These are phyloP conservation scores for Drosophila kikkawai DNA, from an alignment of 1,140 invertebrate genomes.

Conservation along the genomic window DNA sequence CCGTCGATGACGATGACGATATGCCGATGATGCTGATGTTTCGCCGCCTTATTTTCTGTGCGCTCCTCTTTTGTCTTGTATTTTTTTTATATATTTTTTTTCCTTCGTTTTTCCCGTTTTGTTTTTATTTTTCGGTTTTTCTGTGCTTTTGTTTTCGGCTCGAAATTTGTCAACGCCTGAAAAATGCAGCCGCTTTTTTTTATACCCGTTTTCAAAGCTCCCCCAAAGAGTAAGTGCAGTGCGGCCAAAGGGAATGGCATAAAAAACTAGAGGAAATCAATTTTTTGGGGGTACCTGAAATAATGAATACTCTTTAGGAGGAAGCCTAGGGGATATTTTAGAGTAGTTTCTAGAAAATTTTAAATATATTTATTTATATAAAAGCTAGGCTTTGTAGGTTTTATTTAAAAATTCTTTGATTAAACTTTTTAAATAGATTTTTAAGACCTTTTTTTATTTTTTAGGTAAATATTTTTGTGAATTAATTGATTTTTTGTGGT, in stretches of 20 bases:
- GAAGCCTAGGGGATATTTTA: not conserved
- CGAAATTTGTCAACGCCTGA: conserved; percentile 77
- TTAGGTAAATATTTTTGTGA: no score
- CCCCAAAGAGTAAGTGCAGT: conserved; percentile 6
- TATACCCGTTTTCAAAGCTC: not conserved
- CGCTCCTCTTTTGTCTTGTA: conserved; percentile 16
- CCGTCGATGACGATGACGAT: conserved; percentile 37
- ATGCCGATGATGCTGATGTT: conserved; percentile 31
- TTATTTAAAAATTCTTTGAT: no score
- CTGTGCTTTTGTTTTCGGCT: conserved; percentile 72
- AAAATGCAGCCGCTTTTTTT: conserved; percentile 51
- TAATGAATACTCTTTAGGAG: not conserved
- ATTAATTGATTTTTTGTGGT: no score
- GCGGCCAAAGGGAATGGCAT: not conserved
- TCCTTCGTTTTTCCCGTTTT: conserved; percentile 15
- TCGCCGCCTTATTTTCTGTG: conserved; percentile 42
- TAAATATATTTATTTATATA: not conserved
- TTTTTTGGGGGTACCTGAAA: not conserved
- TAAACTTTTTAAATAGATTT: no score
- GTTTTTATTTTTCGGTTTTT: conserved; percentile 19
- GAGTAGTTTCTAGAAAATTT: not conserved
- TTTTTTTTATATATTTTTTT: not conserved
- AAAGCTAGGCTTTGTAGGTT: no score
- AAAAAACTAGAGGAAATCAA: conserved; percentile 1
- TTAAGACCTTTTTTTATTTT: no score